Base-by-base conservation (phyloP, 2,797 vertebrate genomes). In the Gymnothorax javanicus region DNA sequence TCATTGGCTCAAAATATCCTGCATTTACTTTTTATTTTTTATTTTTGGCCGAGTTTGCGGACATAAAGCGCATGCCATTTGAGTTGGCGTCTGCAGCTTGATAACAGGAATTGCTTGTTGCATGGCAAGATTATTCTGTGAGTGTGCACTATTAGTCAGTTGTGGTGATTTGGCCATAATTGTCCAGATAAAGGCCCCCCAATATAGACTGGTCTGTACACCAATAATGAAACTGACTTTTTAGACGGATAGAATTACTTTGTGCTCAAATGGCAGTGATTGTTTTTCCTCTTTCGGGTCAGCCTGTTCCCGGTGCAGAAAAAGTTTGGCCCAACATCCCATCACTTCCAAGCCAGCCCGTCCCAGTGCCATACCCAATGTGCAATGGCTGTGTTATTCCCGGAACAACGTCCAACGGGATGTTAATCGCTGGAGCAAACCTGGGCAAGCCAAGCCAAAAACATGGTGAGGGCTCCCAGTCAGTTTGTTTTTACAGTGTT, bases 361-460 rank as follows among this genome's bases (percentile, higher is more conserved):
- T 95, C 87, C 93, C 97, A 77, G 88, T 96, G 84, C 93, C 97
- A 67, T 89, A 97, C 88, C 96, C 97, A 1, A 88, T 98, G 90
- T 99, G 99, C 93, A 99, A 99, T 88, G 98, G 98, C 94, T 99
- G 98, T 90, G 97, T 96, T 90, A 95, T 95, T 89, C 94, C 96
- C 90, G 96, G 97, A 91, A 89, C 95, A 33, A 93, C 96, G 52
- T 96, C 96, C 17, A 97, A 99, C 88, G 93, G 95, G 86, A 89
- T 95, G 81, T 90, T 97, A 89, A 92, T 97, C 52, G 89, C 97
- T 94, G 91, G 96, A 0, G 93, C 94, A 89, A 96, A 92, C 94
- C 93, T 97, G 83, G 93, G 94, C 93, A 97, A 96, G 93, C 91
- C 94, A 90, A 93, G 94, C 9, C 96, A 96, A 57, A 98, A 98